These are phyloP conservation scores for Malurus melanocephalus DNA, from an alignment of 2,113 vertebrate genomes.

Conservation along the genomic window DNA sequence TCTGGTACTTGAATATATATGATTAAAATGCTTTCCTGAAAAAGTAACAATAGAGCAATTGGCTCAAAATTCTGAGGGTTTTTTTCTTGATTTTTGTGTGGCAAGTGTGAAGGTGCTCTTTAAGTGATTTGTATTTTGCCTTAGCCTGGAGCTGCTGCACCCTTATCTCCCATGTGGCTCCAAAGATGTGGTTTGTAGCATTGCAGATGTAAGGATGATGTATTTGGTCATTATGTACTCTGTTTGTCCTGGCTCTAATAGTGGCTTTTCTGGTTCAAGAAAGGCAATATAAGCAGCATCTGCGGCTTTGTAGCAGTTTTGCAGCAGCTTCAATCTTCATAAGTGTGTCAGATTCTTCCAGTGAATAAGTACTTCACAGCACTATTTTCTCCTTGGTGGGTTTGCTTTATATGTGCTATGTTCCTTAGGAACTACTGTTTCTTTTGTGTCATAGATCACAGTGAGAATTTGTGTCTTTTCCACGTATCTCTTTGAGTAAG, in stretches of 20 bases:
- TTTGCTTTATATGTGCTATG: not conserved
- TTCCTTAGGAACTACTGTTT: not conserved
- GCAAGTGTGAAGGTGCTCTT: not conserved
- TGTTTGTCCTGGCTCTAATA: not conserved
- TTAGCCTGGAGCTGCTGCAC: not conserved
- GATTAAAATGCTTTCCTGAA: not conserved
- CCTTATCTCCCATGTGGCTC: not conserved
- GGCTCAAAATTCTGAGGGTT: not conserved
- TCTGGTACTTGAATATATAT: not conserved
- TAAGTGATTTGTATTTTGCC: not conserved
- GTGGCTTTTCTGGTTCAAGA: not conserved
- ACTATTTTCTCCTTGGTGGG: not conserved
- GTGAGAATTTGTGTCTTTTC: not conserved
- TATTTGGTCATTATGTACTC: not conserved
- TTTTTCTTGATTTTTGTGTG: not conserved
- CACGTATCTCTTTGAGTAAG: not conserved
- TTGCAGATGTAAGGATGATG: constrained; percentile 13
- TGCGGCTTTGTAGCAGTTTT: not conserved
- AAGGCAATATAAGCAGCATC: not conserved
- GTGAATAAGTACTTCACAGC: not conserved
- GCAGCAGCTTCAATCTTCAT: not conserved
- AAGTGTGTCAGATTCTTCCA: not conserved
- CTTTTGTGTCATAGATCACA: not conserved
- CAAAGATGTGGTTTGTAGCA: not conserved
- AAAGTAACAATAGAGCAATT: not conserved